Conservation (phyloP, 2,113 vertebrate genomes). For the Narcine bancroftii region DNA sequence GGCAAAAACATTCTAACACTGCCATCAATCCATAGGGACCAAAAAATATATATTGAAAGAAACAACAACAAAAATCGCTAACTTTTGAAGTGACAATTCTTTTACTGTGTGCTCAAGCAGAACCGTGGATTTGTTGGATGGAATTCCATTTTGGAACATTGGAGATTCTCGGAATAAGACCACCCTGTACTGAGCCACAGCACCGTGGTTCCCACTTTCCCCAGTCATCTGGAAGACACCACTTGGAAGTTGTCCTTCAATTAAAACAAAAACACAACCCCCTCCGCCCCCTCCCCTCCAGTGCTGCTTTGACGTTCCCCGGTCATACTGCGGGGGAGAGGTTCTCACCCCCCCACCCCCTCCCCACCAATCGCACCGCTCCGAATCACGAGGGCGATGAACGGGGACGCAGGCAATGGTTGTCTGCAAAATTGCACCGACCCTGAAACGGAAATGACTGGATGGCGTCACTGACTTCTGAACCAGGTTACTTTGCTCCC, state of each 20-base stretch:
- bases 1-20: slow-evolving; percentile 49
- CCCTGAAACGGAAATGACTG: no score
- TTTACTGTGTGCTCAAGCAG: neutral
- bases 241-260: neutral
- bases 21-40: slow-evolving; percentile 60
- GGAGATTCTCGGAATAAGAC: neutral
- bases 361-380: neutral
- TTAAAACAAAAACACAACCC: neutral
- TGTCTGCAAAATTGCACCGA: no score
- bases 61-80: slow-evolving; percentile 17
- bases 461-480: neutral
- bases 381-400: no score
- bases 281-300: no score
- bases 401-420: neutral
- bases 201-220: neutral
- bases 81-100: neutral
- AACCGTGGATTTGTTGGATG: slow-evolving; percentile 9
- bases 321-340: neutral
- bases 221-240: neutral
- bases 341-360: neutral
- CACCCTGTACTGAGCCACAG: no score
- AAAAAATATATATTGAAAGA: slow-evolving; percentile 29
- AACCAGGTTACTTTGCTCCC: neutral
- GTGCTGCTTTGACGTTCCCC: neutral
- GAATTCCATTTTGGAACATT: neutral